Base-by-base conservation (phyloP, 92 coral and sea anemone genomes). In the Palythoa caribaeorum region DNA sequence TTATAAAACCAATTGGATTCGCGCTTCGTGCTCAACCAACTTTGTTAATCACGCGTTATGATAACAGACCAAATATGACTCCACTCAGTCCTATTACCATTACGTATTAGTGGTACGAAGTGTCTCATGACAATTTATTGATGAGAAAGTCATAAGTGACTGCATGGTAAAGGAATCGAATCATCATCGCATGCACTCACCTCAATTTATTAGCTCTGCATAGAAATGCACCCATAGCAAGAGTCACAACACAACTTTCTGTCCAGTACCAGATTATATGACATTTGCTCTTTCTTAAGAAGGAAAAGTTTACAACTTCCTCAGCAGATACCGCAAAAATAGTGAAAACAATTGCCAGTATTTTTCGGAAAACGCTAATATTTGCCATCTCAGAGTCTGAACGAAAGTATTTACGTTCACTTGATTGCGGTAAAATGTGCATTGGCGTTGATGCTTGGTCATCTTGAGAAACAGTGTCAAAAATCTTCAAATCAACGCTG, bases 211-310 rank as follows among this genome's bases (percentile, higher is more conserved):
- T 59, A 10, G 62, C 73, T 68, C 38, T 28, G 20, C 75, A 81
- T 6, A 65, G 10, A 81, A 19, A 20, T 19, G 12, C 76, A 5
- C 20, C 71, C 37, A 57, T n/a, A 21, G 76, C 36, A 39, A 75
- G 8, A 37, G 63, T 77, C 13, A 65, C 50, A n/a, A 89, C 11
- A 37, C 74, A 79, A 59, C 88, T 80, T 73, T 76, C 79, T 71
- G 81, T 6, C 93, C 93, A 90, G n/a, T 63, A 63, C 70, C 7
- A 63, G 20, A 3, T 17, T 6, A 63, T 17, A 21, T 63, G 70
- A 63, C 6, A 16, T 63, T 17, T 63, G 10, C 36, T 63, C 21
- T 6, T 63, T 9, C 70, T n/a, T 3, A 63, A 17, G 70, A 3
- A 17, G 20, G 2, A 63, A 63, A 63, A 17, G 70, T 63, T 63